Conservation (phyloP, 2,797 vertebrate genomes). For the Sebastolobus alascanus region DNA sequence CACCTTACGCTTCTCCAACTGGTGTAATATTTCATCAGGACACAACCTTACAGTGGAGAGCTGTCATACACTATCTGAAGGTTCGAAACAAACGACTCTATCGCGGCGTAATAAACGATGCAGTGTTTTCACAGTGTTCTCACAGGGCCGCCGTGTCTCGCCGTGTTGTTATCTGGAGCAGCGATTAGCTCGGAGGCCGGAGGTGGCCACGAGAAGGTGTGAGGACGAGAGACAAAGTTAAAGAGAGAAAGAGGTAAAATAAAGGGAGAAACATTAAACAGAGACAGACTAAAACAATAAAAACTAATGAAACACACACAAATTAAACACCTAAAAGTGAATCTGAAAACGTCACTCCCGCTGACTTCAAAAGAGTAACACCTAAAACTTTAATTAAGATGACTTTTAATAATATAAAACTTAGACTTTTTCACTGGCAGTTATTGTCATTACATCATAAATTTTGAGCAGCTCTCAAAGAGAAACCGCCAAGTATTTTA, state of each 20-base stretch:
- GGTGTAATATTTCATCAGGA: constrained; percentile 67
- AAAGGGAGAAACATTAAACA: background rate
- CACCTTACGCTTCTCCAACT: constrained; percentile 33
- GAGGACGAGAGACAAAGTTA: background rate
- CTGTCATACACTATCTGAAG: constrained; percentile 46
- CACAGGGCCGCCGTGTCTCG: background rate
- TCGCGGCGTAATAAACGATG: constrained; percentile 35
- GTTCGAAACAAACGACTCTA: constrained; percentile 40
- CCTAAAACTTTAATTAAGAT: constrained; percentile 16
- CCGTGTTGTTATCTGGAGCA: constrained; percentile 32
- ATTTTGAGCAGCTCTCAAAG: background rate
- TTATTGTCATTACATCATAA: background rate
- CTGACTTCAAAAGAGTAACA: constrained; percentile 22
- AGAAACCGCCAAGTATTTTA: background rate
- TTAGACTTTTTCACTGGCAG: background rate
- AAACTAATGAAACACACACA: constrained; percentile 4
- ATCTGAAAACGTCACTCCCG: background rate
- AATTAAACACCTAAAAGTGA: constrained; percentile 6
- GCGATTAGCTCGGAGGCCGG: constrained; percentile 23
- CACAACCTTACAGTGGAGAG: constrained; percentile 48
- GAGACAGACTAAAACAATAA: background rate
- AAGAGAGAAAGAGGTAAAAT: background rate
- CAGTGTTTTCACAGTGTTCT: background rate
- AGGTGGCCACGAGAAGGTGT: background rate
- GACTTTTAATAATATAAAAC: constrained; percentile 33